These are phyloP conservation scores for Drymodes brunneopygia DNA, from an alignment of 2,113 vertebrate genomes.

Conservation along the genomic window DNA sequence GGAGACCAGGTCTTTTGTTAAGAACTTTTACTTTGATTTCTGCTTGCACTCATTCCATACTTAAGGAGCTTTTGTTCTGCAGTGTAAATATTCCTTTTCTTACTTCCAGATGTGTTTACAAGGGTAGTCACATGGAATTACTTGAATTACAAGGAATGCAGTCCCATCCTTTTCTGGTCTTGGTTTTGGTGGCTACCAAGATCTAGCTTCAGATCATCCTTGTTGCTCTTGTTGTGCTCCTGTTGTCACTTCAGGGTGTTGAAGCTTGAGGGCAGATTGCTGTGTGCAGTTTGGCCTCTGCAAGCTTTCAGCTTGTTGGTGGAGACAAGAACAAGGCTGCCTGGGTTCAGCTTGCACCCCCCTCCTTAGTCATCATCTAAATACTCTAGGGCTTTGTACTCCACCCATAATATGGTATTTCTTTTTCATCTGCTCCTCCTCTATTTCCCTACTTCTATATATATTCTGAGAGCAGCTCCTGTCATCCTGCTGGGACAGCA, in stretches of 20 bases:
- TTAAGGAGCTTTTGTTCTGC: neutral
- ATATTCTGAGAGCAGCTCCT: neutral
- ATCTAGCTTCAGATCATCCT: neutral
- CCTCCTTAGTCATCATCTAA: neutral
- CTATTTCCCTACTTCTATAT: neutral
- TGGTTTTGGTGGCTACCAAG: neutral
- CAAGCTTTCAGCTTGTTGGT: neutral
- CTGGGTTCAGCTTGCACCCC: neutral
- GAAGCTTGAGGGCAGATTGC: neutral
- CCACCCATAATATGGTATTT: neutral
- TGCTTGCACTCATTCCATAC: neutral
- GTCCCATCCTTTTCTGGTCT: neutral
- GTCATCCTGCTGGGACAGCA: neutral
- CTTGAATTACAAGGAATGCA: neutral
- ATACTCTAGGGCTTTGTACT: neutral
- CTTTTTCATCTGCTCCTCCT: neutral
- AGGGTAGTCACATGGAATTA: neutral
- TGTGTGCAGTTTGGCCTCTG: neutral
- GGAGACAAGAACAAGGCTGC: neutral
- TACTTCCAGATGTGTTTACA: neutral
- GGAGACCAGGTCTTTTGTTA: conserved; percentile 35
- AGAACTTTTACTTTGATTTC: conserved; percentile 49
- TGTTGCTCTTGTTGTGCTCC: neutral
- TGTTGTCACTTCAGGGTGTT: neutral
- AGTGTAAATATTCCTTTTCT: neutral